Percentiles rank a stretch among this genome's conserved stretches.
phyloP scores from a whole-genome alignment of 2,888 invertebrate species.

The Acronicta leporina region DNA sequence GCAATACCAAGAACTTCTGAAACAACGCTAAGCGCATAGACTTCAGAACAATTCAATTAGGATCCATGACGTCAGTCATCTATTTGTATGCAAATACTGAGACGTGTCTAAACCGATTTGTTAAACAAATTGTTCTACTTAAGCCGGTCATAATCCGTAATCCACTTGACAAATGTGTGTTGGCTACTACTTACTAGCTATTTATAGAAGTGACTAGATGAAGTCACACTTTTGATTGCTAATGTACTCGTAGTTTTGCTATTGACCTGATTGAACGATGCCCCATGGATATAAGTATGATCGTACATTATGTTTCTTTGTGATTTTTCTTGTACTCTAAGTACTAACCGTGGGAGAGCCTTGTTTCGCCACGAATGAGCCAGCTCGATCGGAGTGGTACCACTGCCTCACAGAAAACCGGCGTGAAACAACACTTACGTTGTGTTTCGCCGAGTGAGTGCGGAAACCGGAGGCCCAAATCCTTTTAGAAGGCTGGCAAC shows the following conservation, averaged over 20 bases:
- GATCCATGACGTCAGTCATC: constrained; percentile 39
- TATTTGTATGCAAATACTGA: constrained; percentile 52
- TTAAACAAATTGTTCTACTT: constrained; percentile 36
- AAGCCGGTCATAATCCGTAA: constrained; percentile 33
- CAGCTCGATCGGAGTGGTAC: too few species aligned
- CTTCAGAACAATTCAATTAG: constrained; percentile 36
- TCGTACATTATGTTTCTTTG: background rate
- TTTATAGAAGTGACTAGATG: constrained; percentile 46
- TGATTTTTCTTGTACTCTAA: too few species aligned
- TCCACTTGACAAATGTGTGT: constrained; percentile 43
- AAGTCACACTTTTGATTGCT: constrained; percentile 40
- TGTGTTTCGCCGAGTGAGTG: too few species aligned
- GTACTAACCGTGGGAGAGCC: too few species aligned
- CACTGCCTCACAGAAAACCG: too few species aligned
- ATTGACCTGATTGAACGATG: constrained; percentile 53
- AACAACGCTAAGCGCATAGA: constrained; percentile 20
- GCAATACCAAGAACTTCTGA: constrained; percentile 3
- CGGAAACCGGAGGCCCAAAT: too few species aligned
- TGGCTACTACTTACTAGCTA: constrained; percentile 28
- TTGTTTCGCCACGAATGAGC: too few species aligned
- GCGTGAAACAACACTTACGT: too few species aligned
- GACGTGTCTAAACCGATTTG: constrained; percentile 35
- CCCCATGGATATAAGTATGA: background rate
- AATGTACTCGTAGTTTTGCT: constrained; percentile 27
- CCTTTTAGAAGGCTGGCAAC: too few species aligned